These are phyloP conservation scores for Tupaia chinensis DNA, from an alignment of 2,113 vertebrate species.

Conservation along the genomic window DNA sequence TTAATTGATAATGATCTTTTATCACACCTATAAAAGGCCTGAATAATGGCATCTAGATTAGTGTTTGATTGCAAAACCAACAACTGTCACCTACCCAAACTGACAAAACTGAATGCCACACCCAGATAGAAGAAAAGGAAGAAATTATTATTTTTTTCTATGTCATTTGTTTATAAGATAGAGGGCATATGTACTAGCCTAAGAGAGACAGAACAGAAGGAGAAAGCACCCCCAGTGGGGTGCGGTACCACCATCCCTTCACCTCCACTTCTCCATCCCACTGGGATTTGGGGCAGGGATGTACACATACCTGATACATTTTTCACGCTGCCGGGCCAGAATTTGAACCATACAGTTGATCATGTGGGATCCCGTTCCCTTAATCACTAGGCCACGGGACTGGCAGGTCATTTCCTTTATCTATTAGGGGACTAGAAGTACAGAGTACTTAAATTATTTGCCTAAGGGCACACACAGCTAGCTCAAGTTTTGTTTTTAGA, in stretches of 20 bases:
- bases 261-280: too few species aligned
- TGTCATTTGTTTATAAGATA: too few species aligned
- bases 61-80: neutral
- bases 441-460: neutral
- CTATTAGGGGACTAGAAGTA: neutral
- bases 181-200: too few species aligned
- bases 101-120: neutral
- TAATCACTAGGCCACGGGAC: too few species aligned
- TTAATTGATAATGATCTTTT: neutral
- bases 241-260: too few species aligned
- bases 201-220: too few species aligned
- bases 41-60: neutral
- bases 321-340: too few species aligned
- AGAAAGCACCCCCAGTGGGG: too few species aligned
- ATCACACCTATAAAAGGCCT: neutral
- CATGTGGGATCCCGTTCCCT: too few species aligned
- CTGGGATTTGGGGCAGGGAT: too few species aligned
- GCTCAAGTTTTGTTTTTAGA: neutral
- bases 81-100: neutral
- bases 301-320: too few species aligned
- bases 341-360: too few species aligned
- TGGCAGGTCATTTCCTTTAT: neutral
- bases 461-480: neutral
- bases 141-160: neutral
- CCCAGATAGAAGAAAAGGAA: neutral